Evolutionary conservation across 2,888 invertebrate species (phyloP).

Genomic region (Calliopum simillimum): DNA sequence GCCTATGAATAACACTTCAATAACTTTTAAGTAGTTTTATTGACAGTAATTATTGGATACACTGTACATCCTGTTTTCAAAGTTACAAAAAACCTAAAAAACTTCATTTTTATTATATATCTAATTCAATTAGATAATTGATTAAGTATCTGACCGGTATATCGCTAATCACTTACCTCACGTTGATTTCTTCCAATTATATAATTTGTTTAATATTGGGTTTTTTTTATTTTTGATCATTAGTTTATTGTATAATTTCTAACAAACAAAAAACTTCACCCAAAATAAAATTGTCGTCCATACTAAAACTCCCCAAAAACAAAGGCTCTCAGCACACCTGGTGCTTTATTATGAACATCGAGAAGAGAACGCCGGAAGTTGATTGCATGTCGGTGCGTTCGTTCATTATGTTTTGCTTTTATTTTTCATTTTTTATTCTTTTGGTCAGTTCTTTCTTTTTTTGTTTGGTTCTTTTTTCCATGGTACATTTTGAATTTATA

Average conservation of each 20-base stretch:
- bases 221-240: background rate
- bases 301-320: background rate
- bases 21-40: too few species aligned
- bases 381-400: slow-evolving; percentile 11
- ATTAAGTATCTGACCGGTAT: too few species aligned
- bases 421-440: background rate
- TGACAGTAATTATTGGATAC: too few species aligned
- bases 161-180: too few species aligned
- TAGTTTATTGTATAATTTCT: background rate
- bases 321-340: background rate
- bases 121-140: too few species aligned
- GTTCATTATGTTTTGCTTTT: background rate
- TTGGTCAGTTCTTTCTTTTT: background rate
- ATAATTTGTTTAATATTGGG: too few species aligned
- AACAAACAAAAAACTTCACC: background rate
- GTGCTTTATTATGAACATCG: background rate
- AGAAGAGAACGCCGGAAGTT: slow-evolving; percentile 2
- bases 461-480: background rate
- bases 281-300: background rate
- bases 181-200: too few species aligned
- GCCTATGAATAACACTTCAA: too few species aligned
- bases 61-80: too few species aligned
- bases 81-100: too few species aligned
- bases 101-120: too few species aligned
- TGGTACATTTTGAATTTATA: background rate